phyloP scores from a whole-genome alignment of 2,888 invertebrate genomes.

The Limnephilus rhombicus region DNA sequence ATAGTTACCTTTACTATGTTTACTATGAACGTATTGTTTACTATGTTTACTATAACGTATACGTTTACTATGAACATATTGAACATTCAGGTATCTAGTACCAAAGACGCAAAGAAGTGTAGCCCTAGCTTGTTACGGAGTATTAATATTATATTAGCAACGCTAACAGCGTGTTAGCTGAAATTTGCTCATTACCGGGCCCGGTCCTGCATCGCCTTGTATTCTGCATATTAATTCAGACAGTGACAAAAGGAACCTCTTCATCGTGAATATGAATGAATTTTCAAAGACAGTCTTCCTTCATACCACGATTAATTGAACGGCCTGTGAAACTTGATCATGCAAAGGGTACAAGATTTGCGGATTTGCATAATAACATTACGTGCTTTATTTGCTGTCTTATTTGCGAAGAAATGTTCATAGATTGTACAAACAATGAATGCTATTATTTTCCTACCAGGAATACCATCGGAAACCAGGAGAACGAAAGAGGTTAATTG shows the following conservation, averaged over 20 bases:
- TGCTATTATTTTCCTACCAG: background rate
- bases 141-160: background rate
- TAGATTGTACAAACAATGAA: background rate
- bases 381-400: background rate
- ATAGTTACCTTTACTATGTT: too few species aligned
- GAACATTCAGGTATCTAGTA: background rate
- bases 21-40: too few species aligned
- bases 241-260: constrained; percentile 41
- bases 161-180: background rate
- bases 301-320: constrained; percentile 56
- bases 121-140: background rate
- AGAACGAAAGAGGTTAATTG: background rate
- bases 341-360: background rate
- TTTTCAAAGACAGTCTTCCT: constrained; percentile 54
- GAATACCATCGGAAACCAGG: background rate
- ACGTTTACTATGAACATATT: too few species aligned
- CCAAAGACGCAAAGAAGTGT: background rate
- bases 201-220: constrained; percentile 26
- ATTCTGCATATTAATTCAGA: constrained; percentile 48
- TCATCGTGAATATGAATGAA: constrained; percentile 64
- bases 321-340: constrained; percentile 47
- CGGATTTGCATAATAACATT: background rate
- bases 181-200: background rate
- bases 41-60: too few species aligned
- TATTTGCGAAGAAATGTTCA: background rate